These are phyloP conservation scores for Ursus arctos DNA, from an alignment of 2,113 vertebrate species.

Conservation along the genomic window DNA sequence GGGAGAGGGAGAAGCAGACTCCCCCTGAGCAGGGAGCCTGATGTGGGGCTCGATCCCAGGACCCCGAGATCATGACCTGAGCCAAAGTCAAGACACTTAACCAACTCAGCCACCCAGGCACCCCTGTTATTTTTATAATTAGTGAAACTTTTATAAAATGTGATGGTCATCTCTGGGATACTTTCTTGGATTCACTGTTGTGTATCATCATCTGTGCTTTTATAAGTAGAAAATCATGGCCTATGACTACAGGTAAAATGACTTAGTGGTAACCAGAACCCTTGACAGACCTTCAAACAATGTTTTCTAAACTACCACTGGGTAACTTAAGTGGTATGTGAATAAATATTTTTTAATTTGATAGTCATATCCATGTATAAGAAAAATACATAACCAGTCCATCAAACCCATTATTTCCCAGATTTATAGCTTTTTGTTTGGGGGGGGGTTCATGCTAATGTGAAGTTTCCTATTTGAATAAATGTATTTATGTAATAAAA, in stretches of 20 bases:
- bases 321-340: not conserved
- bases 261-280: not conserved
- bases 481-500: conserved; percentile 36
- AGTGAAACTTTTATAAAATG: not conserved
- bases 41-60: not conserved
- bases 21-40: not conserved
- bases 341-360: not conserved
- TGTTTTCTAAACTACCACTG: not conserved
- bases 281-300: not conserved
- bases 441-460: not conserved
- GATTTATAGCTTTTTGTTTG: not conserved
- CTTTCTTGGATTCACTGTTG: conserved; percentile 12
- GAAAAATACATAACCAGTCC: conserved; percentile 16
- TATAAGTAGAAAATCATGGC: conserved; percentile 16
- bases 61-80: not conserved
- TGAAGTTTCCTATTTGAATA: conserved; percentile 35
- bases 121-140: not conserved
- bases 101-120: not conserved
- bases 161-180: not conserved
- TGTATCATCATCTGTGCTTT: not conserved
- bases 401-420: conserved; percentile 28
- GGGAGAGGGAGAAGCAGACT: not conserved
- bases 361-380: not conserved
- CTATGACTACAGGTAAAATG: conserved; percentile 15
- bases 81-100: not conserved